phyloP scores from a whole-genome alignment of 92 coral and sea anemone species.

The Montipora capitata region DNA sequence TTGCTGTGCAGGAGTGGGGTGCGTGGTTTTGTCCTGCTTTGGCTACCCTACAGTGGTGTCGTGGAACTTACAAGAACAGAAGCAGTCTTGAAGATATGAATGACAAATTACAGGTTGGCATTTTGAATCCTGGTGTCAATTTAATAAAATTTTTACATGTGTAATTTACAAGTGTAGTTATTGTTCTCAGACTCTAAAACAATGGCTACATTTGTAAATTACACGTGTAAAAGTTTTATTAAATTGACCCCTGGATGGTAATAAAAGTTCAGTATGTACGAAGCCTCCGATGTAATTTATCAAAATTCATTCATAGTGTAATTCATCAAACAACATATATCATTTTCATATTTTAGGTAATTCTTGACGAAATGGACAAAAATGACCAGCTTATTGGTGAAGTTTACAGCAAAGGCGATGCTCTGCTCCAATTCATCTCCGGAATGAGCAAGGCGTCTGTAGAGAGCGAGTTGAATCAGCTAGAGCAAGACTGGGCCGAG shows the following conservation, averaged over 20 bases:
- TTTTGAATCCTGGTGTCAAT: no score
- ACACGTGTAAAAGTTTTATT: no score
- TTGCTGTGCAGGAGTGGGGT: slow-evolving; percentile 95
- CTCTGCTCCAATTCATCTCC: slow-evolving; percentile 86
- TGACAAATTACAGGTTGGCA: slow-evolving; percentile 81
- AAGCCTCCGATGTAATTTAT: no score
- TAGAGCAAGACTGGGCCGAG: slow-evolving; percentile 98
- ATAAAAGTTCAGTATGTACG: not conserved
- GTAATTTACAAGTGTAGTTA: no score
- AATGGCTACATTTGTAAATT: no score
- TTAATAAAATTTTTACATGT: no score
- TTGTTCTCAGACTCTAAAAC: no score
- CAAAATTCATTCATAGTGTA: no score
- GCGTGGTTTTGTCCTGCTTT: slow-evolving; percentile 95
- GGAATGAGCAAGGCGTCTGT: slow-evolving; percentile 83
- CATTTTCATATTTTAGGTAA: slow-evolving; percentile 59
- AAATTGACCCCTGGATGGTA: no score
- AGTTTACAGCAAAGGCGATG: slow-evolving; percentile 95
- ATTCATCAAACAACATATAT: no score
- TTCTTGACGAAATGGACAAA: slow-evolving; percentile 98
- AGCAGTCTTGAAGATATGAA: slow-evolving; percentile 84
- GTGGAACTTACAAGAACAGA: slow-evolving; percentile 68
- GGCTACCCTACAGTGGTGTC: slow-evolving; percentile 88
- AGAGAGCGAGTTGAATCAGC: slow-evolving; percentile 89
- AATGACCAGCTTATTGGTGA: slow-evolving; percentile 95